These are phyloP conservation scores for Acheta domesticus DNA, from an alignment of 2,888 invertebrate species.

Conservation along the genomic window DNA sequence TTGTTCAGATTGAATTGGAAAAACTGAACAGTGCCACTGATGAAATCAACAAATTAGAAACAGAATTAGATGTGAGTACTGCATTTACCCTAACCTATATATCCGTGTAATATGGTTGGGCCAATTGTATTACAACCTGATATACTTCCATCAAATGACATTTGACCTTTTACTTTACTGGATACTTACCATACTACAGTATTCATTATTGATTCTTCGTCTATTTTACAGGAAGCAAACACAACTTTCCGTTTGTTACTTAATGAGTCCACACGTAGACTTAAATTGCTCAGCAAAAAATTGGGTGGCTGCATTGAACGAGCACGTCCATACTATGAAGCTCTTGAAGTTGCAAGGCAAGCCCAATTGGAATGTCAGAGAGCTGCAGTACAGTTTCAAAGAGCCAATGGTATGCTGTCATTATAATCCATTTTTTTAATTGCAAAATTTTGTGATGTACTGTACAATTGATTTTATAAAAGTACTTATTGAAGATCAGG, in stretches of 20 bases:
- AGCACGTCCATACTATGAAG: constrained; percentile 87
- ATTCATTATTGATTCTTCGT: too few relatives aligned
- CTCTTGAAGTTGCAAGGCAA: constrained; percentile 46
- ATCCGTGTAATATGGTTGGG: constrained; percentile 40
- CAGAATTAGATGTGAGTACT: constrained; percentile 73
- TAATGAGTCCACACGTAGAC: constrained; percentile 76
- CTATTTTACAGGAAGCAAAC: constrained; percentile 64
- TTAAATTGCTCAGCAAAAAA: constrained; percentile 77
- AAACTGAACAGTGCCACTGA: constrained; percentile 86
- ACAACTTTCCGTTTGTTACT: constrained; percentile 75
- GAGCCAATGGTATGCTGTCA: constrained; percentile 69
- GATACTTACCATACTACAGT: too few relatives aligned
- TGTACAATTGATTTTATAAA: background rate
- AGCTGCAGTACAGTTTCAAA: constrained; percentile 85
- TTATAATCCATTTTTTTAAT: background rate
- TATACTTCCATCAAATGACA: too few relatives aligned
- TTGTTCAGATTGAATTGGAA: constrained; percentile 74
- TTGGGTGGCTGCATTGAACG: constrained; percentile 80
- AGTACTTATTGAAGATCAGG: background rate
- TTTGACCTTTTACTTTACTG: too few relatives aligned
- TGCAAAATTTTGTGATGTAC: background rate
- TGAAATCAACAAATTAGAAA: constrained; percentile 86
- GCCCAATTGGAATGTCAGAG: constrained; percentile 73
- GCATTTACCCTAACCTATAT: constrained; percentile 41
- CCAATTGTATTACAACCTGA: constrained; percentile 25